phyloP scores from a whole-genome alignment of 2,113 vertebrate species.

The Campylomormyrus numenius region DNA sequence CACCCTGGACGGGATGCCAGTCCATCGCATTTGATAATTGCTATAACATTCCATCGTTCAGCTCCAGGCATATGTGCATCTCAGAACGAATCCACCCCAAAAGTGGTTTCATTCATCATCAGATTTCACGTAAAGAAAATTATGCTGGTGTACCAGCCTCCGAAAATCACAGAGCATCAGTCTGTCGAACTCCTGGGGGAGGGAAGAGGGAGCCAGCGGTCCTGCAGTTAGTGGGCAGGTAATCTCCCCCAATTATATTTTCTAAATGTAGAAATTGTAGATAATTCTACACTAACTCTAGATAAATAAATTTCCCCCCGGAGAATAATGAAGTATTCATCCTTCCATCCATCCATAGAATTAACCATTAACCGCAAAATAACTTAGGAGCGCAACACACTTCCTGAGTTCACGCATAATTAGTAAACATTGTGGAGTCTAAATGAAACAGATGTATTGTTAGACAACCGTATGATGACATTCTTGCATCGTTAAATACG shows the following conservation, averaged over 20 bases:
- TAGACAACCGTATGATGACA: background rate
- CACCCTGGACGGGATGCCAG: no score
- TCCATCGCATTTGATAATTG: no score
- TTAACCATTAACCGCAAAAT: background rate
- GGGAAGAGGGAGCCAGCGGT: background rate
- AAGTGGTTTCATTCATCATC: background rate
- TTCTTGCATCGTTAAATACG: background rate
- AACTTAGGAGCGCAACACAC: background rate
- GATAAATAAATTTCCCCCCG: background rate
- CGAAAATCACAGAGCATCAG: background rate
- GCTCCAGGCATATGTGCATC: background rate
- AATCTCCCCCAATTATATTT: background rate
- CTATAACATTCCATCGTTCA: no score
- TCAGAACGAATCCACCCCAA: no score
- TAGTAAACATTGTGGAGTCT: background rate
- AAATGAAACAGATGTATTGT: background rate
- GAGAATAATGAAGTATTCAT: background rate
- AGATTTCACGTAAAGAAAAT: background rate
- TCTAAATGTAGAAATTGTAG: background rate
- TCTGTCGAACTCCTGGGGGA: background rate
- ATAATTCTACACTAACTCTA: background rate
- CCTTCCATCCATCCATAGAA: background rate
- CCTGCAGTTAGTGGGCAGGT: background rate
- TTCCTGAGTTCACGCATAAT: background rate
- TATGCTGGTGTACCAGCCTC: background rate